These are phyloP conservation scores for Chiloscyllium punctatum DNA, from an alignment of 2,797 vertebrate genomes.

Conservation along the genomic window DNA sequence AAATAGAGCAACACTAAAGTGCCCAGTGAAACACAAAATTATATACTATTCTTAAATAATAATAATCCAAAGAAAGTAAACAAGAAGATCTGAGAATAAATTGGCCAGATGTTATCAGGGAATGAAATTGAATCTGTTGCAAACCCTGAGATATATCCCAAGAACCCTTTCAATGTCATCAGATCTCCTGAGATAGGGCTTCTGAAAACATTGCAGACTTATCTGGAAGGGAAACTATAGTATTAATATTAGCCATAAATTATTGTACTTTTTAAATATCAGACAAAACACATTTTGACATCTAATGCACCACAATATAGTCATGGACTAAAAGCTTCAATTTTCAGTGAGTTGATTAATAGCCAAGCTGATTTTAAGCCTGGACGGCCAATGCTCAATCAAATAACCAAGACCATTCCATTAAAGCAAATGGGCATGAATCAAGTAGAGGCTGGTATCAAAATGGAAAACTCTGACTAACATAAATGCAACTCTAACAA, in stretches of 20 bases:
- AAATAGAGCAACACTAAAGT: not conserved
- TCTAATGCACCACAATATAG: not conserved
- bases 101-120: not conserved
- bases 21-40: not conserved
- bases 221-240: not conserved
- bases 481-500: not conserved
- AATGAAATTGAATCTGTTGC: not conserved
- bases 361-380: not conserved
- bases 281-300: not conserved
- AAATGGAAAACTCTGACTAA: not conserved
- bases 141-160: not conserved
- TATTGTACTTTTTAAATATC: not conserved
- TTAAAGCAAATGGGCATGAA: not conserved
- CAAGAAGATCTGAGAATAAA: not conserved
- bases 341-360: not conserved
- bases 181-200: not conserved
- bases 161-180: not conserved
- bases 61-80: not conserved
- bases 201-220: not conserved
- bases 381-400: not conserved
- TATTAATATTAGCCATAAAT: not conserved
- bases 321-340: not conserved
- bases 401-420: too few relatives aligned
- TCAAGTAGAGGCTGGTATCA: too few relatives aligned
- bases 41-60: not conserved